Evolutionary conservation across 1,140 invertebrate species (phyloP).

Genomic region (Cotesia vestalis): DNA sequence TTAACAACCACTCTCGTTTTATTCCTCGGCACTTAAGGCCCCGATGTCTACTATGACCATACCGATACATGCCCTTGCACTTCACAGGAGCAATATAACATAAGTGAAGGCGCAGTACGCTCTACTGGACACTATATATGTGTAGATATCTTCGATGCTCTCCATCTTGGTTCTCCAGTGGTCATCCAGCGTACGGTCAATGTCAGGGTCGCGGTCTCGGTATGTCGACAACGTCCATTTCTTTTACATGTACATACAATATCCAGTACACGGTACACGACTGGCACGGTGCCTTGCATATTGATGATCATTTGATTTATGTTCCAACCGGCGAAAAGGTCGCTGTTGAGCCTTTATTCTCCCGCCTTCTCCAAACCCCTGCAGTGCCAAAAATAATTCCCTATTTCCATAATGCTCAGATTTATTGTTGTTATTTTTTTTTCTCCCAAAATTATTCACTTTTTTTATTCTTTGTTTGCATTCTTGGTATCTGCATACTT

Average conservation of each 20-base stretch:
- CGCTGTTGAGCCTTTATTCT: conserved; percentile 19
- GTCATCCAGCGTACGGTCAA: conserved; percentile 35
- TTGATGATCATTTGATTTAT: conserved; percentile 44
- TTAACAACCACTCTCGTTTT: conserved; percentile 12
- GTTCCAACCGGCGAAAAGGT: conserved; percentile 35
- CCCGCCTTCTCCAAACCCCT: conserved; percentile 1
- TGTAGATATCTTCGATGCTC: background rate
- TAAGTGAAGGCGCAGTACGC: background rate
- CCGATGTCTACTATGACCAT: too few relatives aligned
- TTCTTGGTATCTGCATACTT: too few relatives aligned
- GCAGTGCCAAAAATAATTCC: conserved; percentile 5
- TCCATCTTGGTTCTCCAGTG: conserved; percentile 1
- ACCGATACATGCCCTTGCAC: too few relatives aligned
- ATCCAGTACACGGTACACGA: conserved; percentile 18
- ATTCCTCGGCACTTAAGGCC: background rate
- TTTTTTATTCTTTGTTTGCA: too few relatives aligned
- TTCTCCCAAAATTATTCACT: too few relatives aligned
- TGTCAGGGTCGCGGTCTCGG: conserved; percentile 41
- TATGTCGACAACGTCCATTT: conserved; percentile 42
- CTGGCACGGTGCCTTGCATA: conserved; percentile 43
- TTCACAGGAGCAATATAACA: background rate
- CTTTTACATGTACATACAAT: conserved; percentile 32
- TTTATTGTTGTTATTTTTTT: too few relatives aligned
- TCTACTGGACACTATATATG: too few relatives aligned
- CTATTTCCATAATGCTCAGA: too few relatives aligned